phyloP scores from a whole-genome alignment of 2,888 invertebrate species.

The Trichogramma evanescens region DNA sequence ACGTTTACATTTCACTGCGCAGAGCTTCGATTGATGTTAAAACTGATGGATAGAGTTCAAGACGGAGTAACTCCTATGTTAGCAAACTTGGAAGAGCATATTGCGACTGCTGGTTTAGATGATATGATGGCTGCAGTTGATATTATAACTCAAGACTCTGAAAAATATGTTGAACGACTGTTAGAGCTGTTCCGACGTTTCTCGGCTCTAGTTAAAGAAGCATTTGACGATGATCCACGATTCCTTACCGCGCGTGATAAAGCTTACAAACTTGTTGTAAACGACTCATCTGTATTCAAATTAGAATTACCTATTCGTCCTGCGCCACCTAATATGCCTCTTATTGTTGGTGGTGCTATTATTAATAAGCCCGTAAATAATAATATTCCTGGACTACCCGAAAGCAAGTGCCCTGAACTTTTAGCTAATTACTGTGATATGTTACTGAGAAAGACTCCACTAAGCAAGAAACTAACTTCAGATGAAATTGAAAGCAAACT shows the following conservation, averaged over 20 bases:
- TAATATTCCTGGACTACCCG: constrained; percentile 57
- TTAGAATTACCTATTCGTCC: constrained; percentile 42
- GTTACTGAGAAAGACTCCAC: constrained; percentile 89
- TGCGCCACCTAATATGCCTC: constrained; percentile 54
- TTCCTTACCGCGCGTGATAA: constrained; percentile 97
- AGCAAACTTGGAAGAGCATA: constrained; percentile 85
- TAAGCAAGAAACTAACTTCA: constrained; percentile 91
- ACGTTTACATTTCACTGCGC: constrained; percentile 16
- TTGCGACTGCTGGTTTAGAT: constrained; percentile 85
- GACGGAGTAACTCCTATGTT: constrained; percentile 91
- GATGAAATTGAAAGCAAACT: constrained; percentile 95
- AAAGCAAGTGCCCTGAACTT: constrained; percentile 97
- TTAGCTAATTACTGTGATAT: constrained; percentile 99
- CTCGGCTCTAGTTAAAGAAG: constrained; percentile 84
- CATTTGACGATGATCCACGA: constrained; percentile 93
- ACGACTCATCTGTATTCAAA: constrained; percentile 89
- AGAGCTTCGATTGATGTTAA: constrained; percentile 63
- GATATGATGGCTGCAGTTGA: constrained; percentile 96
- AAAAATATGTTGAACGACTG: constrained; percentile 94
- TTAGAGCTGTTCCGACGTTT: constrained; percentile 88
- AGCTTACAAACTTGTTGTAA: constrained; percentile 94
- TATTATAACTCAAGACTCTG: constrained; percentile 92
- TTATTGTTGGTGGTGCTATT: constrained; percentile 8
- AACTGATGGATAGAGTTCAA: constrained; percentile 75
- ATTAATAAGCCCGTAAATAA: constrained; percentile 36